Conservation (phyloP, 2,113 vertebrate genomes). For the Centropus bengalensis region DNA sequence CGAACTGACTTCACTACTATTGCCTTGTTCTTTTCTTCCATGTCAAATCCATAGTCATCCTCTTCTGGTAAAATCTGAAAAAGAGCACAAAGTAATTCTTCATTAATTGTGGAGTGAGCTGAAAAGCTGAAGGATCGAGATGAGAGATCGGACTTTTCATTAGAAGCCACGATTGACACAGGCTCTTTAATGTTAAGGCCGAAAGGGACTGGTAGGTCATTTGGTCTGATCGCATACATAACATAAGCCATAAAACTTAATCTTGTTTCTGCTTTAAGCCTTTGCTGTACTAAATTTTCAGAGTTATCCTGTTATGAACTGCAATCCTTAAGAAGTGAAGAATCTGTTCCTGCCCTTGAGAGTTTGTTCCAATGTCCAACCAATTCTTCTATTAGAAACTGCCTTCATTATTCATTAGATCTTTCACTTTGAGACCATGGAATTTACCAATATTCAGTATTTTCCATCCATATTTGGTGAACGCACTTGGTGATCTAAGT, state of each 20-base stretch:
- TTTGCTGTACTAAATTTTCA: background rate
- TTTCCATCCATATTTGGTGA: background rate
- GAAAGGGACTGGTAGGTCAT: background rate
- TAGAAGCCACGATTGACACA: background rate
- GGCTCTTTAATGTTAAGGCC: background rate
- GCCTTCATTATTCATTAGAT: background rate
- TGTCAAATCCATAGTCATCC: conserved; percentile 95
- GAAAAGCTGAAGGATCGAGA: background rate
- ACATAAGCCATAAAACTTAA: background rate
- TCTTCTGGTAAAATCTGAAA: conserved; percentile 92
- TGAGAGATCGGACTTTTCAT: background rate
- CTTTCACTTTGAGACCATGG: background rate
- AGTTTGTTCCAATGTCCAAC: background rate
- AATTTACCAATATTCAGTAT: background rate
- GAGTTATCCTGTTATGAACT: background rate
- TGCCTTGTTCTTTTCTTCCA: conserved; percentile 96
- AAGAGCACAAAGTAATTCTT: background rate
- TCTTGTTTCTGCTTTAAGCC: background rate
- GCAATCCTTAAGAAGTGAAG: background rate
- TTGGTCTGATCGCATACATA: background rate
- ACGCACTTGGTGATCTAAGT: background rate
- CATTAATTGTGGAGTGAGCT: background rate
- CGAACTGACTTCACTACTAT: conserved; percentile 92
- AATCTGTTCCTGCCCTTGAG: background rate
- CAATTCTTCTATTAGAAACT: background rate